Conservation (phyloP, 2,797 vertebrate genomes). For the Hypotaenidia okinawae region DNA sequence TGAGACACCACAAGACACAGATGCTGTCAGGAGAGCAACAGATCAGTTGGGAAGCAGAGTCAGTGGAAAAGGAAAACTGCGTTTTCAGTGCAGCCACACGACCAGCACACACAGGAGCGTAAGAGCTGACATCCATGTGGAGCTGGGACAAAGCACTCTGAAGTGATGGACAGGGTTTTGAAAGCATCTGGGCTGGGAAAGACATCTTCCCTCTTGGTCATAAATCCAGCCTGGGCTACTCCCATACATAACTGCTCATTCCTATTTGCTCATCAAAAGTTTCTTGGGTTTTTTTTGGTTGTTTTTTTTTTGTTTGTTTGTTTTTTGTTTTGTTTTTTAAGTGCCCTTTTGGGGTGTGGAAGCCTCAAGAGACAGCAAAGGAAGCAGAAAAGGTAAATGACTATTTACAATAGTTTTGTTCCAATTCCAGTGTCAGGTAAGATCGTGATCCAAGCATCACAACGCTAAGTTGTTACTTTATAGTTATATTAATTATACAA, state of each 20-base stretch:
- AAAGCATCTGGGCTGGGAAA: neutral
- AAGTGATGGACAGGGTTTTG: accelerated
- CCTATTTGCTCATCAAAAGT: neutral
- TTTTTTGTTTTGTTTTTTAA: neutral
- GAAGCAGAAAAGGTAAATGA: neutral
- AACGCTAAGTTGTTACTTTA: neutral
- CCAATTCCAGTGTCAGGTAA: neutral
- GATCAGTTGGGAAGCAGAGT: neutral
- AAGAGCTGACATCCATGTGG: neutral
- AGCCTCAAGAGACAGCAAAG: neutral
- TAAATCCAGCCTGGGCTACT: neutral
- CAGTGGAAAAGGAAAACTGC: neutral
- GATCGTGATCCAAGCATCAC: neutral
- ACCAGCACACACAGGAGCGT: accelerated
- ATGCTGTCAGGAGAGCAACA: neutral
- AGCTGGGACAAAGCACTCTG: neutral
- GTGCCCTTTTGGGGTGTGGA: neutral
- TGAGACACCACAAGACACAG: neutral
- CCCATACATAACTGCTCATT: neutral
- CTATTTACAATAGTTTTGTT: neutral
- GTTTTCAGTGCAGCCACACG: neutral
- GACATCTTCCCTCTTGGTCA: neutral
- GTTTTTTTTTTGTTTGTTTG: neutral
- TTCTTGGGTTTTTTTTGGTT: neutral
- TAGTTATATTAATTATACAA: neutral